Evolutionary conservation across 2,113 vertebrate species (phyloP).

Genomic region (Serinus canaria): DNA sequence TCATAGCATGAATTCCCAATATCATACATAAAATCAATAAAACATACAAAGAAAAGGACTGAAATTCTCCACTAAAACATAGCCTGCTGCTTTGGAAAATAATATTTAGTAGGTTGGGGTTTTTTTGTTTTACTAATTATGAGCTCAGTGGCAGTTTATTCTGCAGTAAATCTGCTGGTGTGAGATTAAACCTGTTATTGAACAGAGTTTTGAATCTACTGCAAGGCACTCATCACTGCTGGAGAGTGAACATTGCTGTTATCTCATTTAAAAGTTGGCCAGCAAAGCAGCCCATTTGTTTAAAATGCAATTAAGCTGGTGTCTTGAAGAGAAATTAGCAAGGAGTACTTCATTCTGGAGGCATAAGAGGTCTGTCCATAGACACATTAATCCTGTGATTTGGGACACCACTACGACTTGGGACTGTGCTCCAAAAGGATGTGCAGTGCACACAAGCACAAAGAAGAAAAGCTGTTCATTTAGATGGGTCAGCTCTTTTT

Average conservation of each 20-base stretch:
- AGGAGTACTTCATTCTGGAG: conserved; percentile 88
- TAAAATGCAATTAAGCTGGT: conserved; percentile 93
- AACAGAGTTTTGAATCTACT: conserved; percentile 87
- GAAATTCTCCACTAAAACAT: conserved; percentile 91
- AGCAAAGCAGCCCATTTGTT: conserved; percentile 93
- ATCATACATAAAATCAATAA: conserved; percentile 98
- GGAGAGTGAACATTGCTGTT: conserved; percentile 88
- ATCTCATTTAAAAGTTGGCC: conserved; percentile 91
- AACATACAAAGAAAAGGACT: conserved; percentile 80
- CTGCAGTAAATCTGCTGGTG: conserved; percentile 87
- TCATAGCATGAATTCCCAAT: conserved; percentile 90
- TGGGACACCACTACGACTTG: conserved; percentile 75
- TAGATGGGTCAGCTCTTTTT: conserved; percentile 13
- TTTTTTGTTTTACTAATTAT: conserved; percentile 83
- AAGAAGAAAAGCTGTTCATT: conserved; percentile 3
- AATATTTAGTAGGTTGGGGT: conserved; percentile 82
- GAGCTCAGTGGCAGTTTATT: conserved; percentile 86
- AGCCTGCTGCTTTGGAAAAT: conserved; percentile 91
- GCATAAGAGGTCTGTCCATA: conserved; percentile 84
- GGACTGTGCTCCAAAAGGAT: conserved; percentile 62
- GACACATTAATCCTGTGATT: conserved; percentile 87
- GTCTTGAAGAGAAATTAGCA: conserved; percentile 92
- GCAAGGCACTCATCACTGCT: conserved; percentile 89
- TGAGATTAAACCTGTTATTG: conserved; percentile 89
- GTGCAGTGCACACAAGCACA: conserved; percentile 38